phyloP scores from a whole-genome alignment of 2,888 invertebrate species.

The Andrena haemorrhoa region DNA sequence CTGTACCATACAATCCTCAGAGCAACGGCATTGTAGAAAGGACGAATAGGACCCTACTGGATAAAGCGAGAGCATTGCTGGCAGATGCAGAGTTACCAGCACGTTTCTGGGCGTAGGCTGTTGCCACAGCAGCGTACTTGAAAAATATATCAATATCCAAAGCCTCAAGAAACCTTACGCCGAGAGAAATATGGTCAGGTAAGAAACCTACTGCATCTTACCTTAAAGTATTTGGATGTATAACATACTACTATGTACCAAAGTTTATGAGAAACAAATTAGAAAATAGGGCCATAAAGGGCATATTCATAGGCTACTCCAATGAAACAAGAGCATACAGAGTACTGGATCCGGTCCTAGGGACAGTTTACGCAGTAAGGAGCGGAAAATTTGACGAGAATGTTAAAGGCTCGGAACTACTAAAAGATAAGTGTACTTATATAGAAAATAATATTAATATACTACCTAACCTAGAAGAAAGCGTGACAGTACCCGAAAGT shows the following conservation, averaged over 20 bases:
- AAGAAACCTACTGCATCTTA: slow-evolving; percentile 16
- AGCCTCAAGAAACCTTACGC: not conserved
- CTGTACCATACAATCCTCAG: slow-evolving; percentile 28
- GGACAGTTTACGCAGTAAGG: not conserved
- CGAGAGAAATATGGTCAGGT: slow-evolving; percentile 8
- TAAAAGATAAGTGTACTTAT: not conserved
- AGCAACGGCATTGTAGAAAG: slow-evolving; percentile 21
- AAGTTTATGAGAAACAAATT: slow-evolving; percentile 8
- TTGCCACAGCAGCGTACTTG: slow-evolving; percentile 5
- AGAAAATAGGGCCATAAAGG: not conserved
- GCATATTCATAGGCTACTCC: slow-evolving; percentile 25
- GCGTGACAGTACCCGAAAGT: too few species aligned
- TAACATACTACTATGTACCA: not conserved
- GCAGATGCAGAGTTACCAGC: not conserved
- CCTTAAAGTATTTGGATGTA: slow-evolving; percentile 24
- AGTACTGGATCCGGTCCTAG: slow-evolving; percentile 1
- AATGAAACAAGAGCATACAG: slow-evolving; percentile 12
- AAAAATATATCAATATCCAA: slow-evolving; percentile 9
- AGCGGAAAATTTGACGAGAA: slow-evolving; percentile 23
- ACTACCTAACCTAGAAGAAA: too few species aligned
- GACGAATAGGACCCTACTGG: slow-evolving; percentile 8
- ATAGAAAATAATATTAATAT: not conserved
- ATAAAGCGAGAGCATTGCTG: slow-evolving; percentile 9
- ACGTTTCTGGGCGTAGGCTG: slow-evolving; percentile 20
- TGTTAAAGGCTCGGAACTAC: not conserved